phyloP scores from a whole-genome alignment of 92 coral and sea anemone genomes.

The Phenganax stokvisi region DNA sequence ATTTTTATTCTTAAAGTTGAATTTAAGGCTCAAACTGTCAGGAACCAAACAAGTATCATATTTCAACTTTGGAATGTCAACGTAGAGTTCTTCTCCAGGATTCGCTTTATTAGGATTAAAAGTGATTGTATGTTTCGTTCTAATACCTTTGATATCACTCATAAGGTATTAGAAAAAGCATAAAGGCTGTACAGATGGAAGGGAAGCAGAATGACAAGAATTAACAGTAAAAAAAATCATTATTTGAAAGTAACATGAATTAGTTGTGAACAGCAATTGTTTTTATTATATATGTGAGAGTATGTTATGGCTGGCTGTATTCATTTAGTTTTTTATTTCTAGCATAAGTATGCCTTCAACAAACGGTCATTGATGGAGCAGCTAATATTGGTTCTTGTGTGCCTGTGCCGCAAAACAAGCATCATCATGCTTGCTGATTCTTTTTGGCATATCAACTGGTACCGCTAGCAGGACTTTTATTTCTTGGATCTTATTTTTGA shows the following conservation, averaged over 20 bases:
- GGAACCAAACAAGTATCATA: no score
- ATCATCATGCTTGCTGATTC: slow-evolving; percentile 55
- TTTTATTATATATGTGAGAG: neutral
- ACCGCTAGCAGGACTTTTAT: slow-evolving; percentile 47
- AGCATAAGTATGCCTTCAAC: slow-evolving; percentile 2
- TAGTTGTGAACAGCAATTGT: neutral
- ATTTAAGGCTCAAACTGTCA: no score
- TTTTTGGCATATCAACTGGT: slow-evolving; percentile 35
- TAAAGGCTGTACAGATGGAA: slow-evolving; percentile 5
- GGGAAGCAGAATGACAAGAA: neutral
- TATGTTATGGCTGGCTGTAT: neutral
- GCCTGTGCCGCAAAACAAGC: slow-evolving; percentile 54
- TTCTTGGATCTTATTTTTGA: slow-evolving; percentile 55
- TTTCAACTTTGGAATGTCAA: no score
- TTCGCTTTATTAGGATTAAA: no score
- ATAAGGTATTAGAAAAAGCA: no score
- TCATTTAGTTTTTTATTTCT: neutral
- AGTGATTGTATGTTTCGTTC: no score
- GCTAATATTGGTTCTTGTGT: slow-evolving; percentile 56
- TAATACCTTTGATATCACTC: no score
- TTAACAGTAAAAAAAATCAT: neutral
- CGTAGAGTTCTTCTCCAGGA: no score
- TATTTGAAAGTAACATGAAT: neutral
- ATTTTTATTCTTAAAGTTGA: no score
- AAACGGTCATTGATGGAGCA: slow-evolving; percentile 54